Evolutionary conservation across 2,888 invertebrate species (phyloP).

Genomic region (Agrochola circellaris): DNA sequence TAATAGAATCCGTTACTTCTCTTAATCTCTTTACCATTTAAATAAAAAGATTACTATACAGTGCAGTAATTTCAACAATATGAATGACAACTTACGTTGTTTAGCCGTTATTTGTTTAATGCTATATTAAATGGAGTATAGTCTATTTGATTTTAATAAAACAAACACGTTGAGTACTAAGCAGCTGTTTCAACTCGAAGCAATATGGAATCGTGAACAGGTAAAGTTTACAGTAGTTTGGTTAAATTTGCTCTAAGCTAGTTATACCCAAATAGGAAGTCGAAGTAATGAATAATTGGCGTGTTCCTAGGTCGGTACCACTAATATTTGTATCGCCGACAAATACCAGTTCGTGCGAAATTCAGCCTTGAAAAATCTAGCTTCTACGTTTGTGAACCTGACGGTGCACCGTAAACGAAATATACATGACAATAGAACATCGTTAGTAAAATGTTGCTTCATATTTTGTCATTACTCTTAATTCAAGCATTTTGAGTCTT

Average conservation of each 20-base stretch:
- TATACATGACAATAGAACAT: constrained; percentile 18
- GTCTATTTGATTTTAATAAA: neutral
- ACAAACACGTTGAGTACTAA: neutral
- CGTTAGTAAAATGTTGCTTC: constrained; percentile 29
- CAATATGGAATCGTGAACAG: neutral
- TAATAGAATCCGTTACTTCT: too few species aligned
- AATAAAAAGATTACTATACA: too few species aligned
- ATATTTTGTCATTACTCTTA: constrained; percentile 36
- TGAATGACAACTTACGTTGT: too few species aligned
- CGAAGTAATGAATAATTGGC: neutral
- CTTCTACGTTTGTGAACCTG: neutral
- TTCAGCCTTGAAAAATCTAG: neutral
- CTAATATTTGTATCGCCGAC: neutral
- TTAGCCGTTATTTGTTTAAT: too few species aligned
- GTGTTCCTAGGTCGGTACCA: neutral
- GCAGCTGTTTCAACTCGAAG: neutral
- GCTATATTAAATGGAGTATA: too few species aligned
- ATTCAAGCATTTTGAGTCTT: constrained; percentile 17
- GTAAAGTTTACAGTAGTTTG: neutral
- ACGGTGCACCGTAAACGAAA: constrained; percentile 10
- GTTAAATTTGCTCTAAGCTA: neutral
- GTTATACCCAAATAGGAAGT: neutral
- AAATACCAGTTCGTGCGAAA: too few species aligned
- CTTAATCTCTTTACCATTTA: too few species aligned
- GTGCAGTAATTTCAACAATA: too few species aligned